Conservation (phyloP, 1,140 invertebrate species). For the Elymnias hypermnestra region DNA sequence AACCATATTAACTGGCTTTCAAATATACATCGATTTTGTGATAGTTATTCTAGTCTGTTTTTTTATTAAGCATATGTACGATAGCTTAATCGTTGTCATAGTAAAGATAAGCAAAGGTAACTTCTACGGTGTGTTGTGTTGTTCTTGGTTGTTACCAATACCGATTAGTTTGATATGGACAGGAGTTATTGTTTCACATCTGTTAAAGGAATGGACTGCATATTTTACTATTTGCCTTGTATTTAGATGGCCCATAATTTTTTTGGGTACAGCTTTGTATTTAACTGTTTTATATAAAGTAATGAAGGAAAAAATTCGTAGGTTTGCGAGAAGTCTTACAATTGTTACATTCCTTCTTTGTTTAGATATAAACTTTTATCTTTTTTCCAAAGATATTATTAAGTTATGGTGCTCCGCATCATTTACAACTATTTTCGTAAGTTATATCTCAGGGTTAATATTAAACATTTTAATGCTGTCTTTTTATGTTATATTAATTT, state of each 20-base stretch:
- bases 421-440: constrained; percentile 34
- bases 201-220: constrained; percentile 31
- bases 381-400: constrained; percentile 53
- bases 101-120: constrained; percentile 45
- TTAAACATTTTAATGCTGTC: constrained; percentile 46
- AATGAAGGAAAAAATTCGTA: constrained; percentile 48
- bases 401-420: constrained; percentile 48
- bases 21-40: constrained; percentile 57
- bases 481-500: constrained; percentile 41
- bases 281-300: constrained; percentile 43
- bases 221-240: constrained; percentile 43
- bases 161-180: constrained; percentile 34
- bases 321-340: constrained; percentile 50
- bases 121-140: constrained; percentile 41
- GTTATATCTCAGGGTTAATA: constrained; percentile 46
- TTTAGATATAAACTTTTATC: constrained; percentile 54
- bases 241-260: constrained; percentile 53
- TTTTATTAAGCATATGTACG: constrained; percentile 64
- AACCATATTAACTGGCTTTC: constrained; percentile 23
- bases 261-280: constrained; percentile 45
- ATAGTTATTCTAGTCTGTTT: constrained; percentile 51
- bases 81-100: constrained; percentile 55
- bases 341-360: constrained; percentile 54
- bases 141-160: constrained; percentile 47
- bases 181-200: constrained; percentile 17